A percentile compares a stretch with the other conserved stretches of the same genome.
Evolutionary conservation across 2,888 invertebrate genomes (phyloP).

Genomic region (Belgica antarctica): DNA sequence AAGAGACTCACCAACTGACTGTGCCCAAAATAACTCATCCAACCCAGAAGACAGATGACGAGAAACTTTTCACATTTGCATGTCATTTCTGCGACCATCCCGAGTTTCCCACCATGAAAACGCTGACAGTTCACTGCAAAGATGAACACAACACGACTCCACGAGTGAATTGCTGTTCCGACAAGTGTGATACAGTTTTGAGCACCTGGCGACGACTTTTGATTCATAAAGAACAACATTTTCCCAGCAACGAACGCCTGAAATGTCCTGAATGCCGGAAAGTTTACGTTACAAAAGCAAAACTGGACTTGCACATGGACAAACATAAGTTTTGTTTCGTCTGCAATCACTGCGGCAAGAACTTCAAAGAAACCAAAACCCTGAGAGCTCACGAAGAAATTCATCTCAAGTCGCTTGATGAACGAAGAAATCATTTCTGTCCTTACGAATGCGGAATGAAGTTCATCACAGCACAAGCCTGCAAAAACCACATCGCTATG

Average conservation of each 20-base stretch:
- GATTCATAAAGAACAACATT: slow-evolving; percentile 35
- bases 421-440: neutral
- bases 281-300: neutral
- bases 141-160: neutral
- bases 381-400: slow-evolving; percentile 1
- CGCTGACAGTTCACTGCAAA: neutral
- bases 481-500: slow-evolving; percentile 47
- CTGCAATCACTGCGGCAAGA: slow-evolving; percentile 10
- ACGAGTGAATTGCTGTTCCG: slow-evolving; percentile 10
- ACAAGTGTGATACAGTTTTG: slow-evolving; percentile 7
- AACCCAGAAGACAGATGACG: neutral
- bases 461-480: slow-evolving; percentile 45
- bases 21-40: neutral
- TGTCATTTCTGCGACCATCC: slow-evolving; percentile 32
- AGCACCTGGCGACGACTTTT: slow-evolving; percentile 27
- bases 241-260: neutral
- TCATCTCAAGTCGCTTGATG: slow-evolving; percentile 5
- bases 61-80: slow-evolving; percentile 18
- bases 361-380: neutral
- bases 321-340: neutral
- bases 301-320: slow-evolving; percentile 10
- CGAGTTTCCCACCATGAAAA: neutral
- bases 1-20: neutral
- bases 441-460: neutral
- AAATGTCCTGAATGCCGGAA: neutral